Evolutionary conservation across 2,888 invertebrate species (phyloP).

Genomic region (Palloptera scutellata): DNA sequence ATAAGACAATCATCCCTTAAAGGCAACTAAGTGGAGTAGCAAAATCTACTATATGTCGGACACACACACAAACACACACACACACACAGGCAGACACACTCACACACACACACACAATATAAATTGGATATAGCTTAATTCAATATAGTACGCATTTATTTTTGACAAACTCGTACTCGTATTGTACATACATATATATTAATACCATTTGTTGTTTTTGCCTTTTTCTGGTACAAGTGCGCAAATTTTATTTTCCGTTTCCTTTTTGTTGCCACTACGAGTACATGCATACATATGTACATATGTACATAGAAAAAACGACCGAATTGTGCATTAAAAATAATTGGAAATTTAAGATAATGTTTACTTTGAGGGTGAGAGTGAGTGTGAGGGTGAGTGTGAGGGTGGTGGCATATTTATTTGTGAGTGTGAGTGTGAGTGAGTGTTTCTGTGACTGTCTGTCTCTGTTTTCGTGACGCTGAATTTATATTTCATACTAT

Average conservation of each 20-base stretch:
- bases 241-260: conserved; percentile 4
- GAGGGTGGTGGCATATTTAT: no score
- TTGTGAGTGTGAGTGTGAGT: no score
- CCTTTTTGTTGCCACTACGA: not conserved
- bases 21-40: not conserved
- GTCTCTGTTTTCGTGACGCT: no score
- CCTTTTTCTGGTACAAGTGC: not conserved
- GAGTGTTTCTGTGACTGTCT: no score
- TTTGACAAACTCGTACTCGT: not conserved
- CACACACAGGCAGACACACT: conserved; percentile 8
- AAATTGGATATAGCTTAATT: not conserved
- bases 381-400: no score
- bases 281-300: not conserved
- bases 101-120: conserved; percentile 26
- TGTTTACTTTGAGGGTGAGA: conserved; percentile 4
- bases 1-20: not conserved
- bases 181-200: not conserved
- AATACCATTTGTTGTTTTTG: not conserved
- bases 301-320: not conserved
- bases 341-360: conserved; percentile 11
- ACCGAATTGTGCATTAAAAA: conserved; percentile 1
- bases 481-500: no score
- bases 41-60: not conserved
- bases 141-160: not conserved
- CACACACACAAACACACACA: conserved; percentile 18